Evolutionary conservation across 2,113 vertebrate species (phyloP), one percentile per base, ranked within the genome.

Genomic region (Antechinus flavipes): DNA sequence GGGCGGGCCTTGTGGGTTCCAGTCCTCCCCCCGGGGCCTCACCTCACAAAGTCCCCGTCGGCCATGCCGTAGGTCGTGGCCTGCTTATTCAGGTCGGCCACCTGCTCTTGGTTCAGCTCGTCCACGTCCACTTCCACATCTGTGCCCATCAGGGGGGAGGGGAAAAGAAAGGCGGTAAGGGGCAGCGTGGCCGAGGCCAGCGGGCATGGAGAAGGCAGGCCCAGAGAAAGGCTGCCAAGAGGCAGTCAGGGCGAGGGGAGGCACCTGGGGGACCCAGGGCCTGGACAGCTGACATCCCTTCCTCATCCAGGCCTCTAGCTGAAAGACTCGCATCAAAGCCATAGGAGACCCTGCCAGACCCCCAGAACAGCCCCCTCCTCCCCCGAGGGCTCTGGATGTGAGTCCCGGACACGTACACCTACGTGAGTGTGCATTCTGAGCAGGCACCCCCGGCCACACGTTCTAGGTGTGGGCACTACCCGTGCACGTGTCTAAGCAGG

Each of bases 51-150:
- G 97, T 99, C 99, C 0, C 99, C 99, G 0, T 99, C 99, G 0
- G 99, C 99, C 99, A 99, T 99, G 93, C 99, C 99, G 0, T 99
- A 99, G 0, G 99, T 99, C 0, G 99, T 99, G 0, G 99, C 99
- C 97, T 99, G 99, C 95, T 99, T 99, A 98, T 99, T 99, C 25
- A 99, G 97, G 56, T 99, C 99, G 19, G 99, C 97, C 94, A 99
- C 99, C 89, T 99, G 99, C 54, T 99, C 99, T 93, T 99, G 98
- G 97, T 98, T 99, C 95, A 99, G 97, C 95, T 99, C 99, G 0
- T 99, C 99, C 68, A 99, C 99, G 0, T 99, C 99, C 84, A 99
- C 99, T 96, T 99, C 99, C 96, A 99, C 99, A 47, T 99, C 99
- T 99, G 98, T 23, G 97, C 92, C 93, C n/a, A 49, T 95, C 54